Conservation (phyloP, 2,113 vertebrate species). For the Platycercus adscitus region DNA sequence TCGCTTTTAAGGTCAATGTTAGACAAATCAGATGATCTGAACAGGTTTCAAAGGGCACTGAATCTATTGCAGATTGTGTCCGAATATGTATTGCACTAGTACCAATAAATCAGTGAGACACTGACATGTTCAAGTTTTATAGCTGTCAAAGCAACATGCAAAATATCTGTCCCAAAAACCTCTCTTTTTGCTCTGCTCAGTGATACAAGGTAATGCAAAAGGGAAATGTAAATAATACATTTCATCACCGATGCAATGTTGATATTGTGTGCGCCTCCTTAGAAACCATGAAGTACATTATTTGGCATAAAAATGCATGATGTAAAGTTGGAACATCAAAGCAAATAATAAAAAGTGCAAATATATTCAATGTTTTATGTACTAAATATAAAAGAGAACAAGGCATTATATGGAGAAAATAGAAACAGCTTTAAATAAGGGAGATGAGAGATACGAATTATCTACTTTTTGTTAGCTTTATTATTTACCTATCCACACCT, state of each 20-base stretch:
- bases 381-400: background rate
- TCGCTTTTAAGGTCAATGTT: background rate
- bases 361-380: background rate
- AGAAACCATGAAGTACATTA: background rate
- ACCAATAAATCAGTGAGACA: background rate
- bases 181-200: background rate
- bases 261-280: background rate
- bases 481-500: constrained; percentile 20
- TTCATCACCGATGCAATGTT: background rate
- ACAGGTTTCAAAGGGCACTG: constrained; percentile 2
- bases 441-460: background rate
- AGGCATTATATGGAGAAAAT: background rate
- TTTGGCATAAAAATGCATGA: background rate
- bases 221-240: constrained; percentile 1
- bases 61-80: background rate
- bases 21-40: background rate
- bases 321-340: constrained; percentile 43
- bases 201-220: background rate
- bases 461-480: constrained; percentile 6
- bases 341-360: constrained; percentile 11
- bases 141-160: background rate
- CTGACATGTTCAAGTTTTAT: constrained; percentile 5
- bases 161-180: background rate
- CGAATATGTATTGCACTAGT: background rate
- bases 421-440: background rate